Evolutionary conservation across 2,113 vertebrate genomes (phyloP).

Genomic region (Megaptera novaeangliae): DNA sequence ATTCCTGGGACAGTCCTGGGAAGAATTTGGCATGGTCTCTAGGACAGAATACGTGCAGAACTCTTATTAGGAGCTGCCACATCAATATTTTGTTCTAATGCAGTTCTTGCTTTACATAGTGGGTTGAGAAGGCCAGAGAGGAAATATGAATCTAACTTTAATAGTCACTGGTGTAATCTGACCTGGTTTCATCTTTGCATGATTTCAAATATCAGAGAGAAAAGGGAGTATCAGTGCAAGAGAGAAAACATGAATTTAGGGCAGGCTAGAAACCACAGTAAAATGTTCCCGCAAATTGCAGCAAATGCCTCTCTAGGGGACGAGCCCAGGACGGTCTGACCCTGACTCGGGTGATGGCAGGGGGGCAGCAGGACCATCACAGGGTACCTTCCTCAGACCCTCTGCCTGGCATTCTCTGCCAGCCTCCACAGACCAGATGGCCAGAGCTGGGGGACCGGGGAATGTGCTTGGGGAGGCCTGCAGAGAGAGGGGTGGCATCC

Average conservation of each 20-base stretch:
- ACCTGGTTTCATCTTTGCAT: neutral
- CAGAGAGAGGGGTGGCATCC: rapidly evolving
- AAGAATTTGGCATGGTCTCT: neutral
- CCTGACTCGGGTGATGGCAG: neutral
- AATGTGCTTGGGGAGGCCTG: neutral
- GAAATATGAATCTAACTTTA: neutral
- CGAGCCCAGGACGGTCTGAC: no score
- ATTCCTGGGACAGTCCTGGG: no score
- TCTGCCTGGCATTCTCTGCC: rapidly evolving
- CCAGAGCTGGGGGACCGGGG: no score
- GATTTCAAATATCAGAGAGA: neutral
- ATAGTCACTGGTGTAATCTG: neutral
- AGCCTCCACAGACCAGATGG: neutral
- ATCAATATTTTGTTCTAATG: neutral
- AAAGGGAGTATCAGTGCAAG: neutral
- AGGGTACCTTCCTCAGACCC: neutral
- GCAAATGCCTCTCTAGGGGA: rapidly evolving
- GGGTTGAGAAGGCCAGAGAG: neutral
- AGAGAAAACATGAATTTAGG: neutral
- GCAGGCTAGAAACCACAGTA: rapidly evolving
- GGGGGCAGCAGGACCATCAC: neutral
- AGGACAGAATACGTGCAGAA: neutral
- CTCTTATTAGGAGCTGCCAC: neutral
- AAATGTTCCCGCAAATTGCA: no score
- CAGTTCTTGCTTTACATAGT: neutral